A percentile compares a stretch with the other conserved stretches of the same genome.
Evolutionary conservation across 2,113 vertebrate species (phyloP).

Genomic region (Solea solea): DNA sequence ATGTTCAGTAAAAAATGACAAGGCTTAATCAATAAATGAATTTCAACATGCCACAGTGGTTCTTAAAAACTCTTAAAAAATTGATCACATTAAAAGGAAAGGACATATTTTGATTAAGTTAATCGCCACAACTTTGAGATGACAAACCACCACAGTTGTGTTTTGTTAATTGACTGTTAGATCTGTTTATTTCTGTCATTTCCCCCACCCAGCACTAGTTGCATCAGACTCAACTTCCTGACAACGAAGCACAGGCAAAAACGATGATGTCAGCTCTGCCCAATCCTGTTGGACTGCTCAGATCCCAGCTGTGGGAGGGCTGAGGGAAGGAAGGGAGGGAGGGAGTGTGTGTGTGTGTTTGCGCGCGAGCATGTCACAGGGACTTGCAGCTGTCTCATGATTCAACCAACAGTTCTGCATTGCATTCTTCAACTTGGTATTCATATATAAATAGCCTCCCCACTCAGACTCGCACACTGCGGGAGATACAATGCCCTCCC

Average conservation of each 20-base stretch:
- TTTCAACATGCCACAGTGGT: too few relatives aligned
- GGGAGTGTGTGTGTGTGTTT: neutral
- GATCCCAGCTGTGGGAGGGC: slow-evolving; percentile 15
- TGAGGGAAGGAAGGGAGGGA: slow-evolving; percentile 1
- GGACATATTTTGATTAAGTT: too few relatives aligned
- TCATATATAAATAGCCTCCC: slow-evolving; percentile 75
- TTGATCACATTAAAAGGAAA: too few relatives aligned
- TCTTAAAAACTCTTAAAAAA: too few relatives aligned
- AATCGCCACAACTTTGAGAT: too few relatives aligned
- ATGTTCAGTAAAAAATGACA: neutral
- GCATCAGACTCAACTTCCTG: slow-evolving; percentile 75
- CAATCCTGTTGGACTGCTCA: slow-evolving; percentile 46
- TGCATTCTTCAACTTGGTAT: slow-evolving; percentile 67
- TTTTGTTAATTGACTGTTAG: too few relatives aligned
- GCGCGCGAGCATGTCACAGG: neutral
- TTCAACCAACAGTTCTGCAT: slow-evolving; percentile 32
- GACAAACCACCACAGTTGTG: too few relatives aligned
- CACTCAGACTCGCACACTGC: slow-evolving; percentile 31
- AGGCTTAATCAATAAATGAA: too few relatives aligned
- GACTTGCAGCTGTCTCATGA: slow-evolving; percentile 71
- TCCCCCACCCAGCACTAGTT: slow-evolving; percentile 48
- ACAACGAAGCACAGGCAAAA: slow-evolving; percentile 52
- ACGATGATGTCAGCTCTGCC: slow-evolving; percentile 67
- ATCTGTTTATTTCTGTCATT: neutral
- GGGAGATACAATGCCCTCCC: slow-evolving; percentile 67